These are phyloP conservation scores for Calephelis nemesis DNA, from an alignment of 1,140 invertebrate genomes.

Conservation along the genomic window DNA sequence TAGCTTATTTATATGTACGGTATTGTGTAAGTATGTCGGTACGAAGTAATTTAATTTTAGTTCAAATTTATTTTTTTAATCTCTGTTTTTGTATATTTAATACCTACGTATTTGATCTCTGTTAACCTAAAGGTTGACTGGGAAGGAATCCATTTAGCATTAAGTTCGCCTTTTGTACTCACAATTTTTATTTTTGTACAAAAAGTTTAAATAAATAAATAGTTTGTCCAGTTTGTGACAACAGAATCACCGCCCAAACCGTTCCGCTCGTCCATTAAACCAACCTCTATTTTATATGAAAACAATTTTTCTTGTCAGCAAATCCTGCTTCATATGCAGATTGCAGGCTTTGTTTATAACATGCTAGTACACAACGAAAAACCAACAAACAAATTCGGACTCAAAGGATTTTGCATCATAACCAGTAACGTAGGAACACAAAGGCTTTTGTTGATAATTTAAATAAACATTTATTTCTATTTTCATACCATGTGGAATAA, in stretches of 20 bases:
- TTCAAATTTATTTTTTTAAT: no score
- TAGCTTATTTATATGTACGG: no score
- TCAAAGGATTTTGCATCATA: conserved; percentile 35
- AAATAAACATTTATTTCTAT: conserved; percentile 24
- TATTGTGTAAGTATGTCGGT: no score
- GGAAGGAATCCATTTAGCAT: no score
- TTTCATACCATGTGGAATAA: background rate
- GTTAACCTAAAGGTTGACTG: no score
- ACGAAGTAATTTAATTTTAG: no score
- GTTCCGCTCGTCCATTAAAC: conserved; percentile 14
- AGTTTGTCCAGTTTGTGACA: no score
- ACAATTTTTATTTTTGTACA: no score
- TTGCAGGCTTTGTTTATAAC: conserved; percentile 35
- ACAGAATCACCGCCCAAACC: background rate
- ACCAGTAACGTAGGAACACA: conserved; percentile 32
- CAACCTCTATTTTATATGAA: conserved; percentile 17
- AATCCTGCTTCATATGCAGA: conserved; percentile 36
- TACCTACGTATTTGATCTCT: no score
- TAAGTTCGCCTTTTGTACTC: no score
- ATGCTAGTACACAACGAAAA: conserved; percentile 27
- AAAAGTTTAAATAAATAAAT: no score
- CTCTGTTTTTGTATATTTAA: no score
- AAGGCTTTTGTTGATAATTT: conserved; percentile 35
- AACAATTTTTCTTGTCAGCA: conserved; percentile 30
- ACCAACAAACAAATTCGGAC: conserved; percentile 32